Base-by-base conservation (phyloP, 2,797 vertebrate species). In the Phoebastria nigripes region DNA sequence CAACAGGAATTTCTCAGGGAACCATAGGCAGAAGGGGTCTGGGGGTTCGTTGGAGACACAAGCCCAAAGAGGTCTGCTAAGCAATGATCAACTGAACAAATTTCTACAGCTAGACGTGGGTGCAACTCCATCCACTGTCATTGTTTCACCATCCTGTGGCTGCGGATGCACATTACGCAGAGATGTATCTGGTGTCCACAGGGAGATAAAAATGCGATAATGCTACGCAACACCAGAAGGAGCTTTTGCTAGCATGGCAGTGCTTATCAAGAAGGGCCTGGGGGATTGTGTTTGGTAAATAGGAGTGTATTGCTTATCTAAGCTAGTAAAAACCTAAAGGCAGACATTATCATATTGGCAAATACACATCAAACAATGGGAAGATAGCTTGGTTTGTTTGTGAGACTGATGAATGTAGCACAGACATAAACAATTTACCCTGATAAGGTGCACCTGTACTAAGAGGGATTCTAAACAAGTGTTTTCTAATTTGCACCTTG, bases 31-130 rank as follows among this genome's bases (percentile, higher is more conserved):
- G 41, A 52, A 77, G 31, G 18, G 3, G 4, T 29, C 25, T 76
- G 21, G 5, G 16, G 2, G 3, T n/a, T 80, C 9, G 1, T 0
- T 73, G n/a, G 16, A 28, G 5, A 35, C 24, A 47, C 17, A 62
- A 71, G 3, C 12, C 17, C 37, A 9, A 80, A 62, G 22, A 84
- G 7, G 4, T 77, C 17, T 86, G 16, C 46, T 52, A 49, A 90
- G 9, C 11, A 59, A 8, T 24, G 24, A 31, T 28, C 37, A 54
- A 1, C 4, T 9, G 62, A 47, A n/a, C 5, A 31, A 56, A 62
- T 54, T 74, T 72, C 37, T 35, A 5, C 76, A 15, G 5, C 10
- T 51, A 73, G n/a, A 26, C 1, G 1, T 33, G 9, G 15, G 33
- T 55, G 39, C 39, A 24, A 76, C 54, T 83, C 52, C 41, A 63